Evolutionary conservation across 2,888 invertebrate genomes (phyloP), one percentile per base, ranked within the genome.

Genomic region (Drosophila paucipuncta): DNA sequence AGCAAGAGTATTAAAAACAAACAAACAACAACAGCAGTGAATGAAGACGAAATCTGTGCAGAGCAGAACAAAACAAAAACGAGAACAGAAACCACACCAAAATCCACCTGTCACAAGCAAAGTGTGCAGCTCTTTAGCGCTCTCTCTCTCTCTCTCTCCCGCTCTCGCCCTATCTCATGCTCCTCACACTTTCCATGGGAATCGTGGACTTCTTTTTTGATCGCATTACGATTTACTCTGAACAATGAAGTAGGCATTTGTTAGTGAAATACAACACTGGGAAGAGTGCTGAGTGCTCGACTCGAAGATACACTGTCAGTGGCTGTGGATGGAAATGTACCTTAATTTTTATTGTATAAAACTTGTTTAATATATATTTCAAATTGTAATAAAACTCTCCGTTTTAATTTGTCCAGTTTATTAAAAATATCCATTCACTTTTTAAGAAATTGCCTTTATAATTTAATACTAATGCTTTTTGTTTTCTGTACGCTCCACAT

Each of bases 31-130:
- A 63, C 57, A 35, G 47, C 54, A 65, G 55, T 54, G 59, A 68
- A 66, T 71, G 59, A 72, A 71, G 41, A 57, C 58, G 41, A 72
- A 64, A 72, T 55, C 57, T 58, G 71, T 47, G 64, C 66, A 49
- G 25, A 60, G 65, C 53, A 53, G 37, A 73, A 52, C 50, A 63
- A 30, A 55, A 49, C 33, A 59, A 60, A 58, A 60, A 50, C 70
- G 65, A 80, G 72, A 61, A 59, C 66, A 73, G 59, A 70, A 65
- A 66, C 53, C 68, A 72, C 41, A 69, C 64, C 52, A 49, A 62
- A 80, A 82, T 78, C 58, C 87, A 85, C 84, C 85, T 85, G 84
- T 85, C 80, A 75, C 64, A 55, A 37, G 18, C 59, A 25, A 50
- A 60, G 30, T 64, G 25, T 31, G 13, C 31, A 39, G 33, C 55